Evolutionary conservation across 2,797 vertebrate genomes (phyloP), one percentile per base, ranked within the genome.

Genomic region (Pangasius sanitwongsei): DNA sequence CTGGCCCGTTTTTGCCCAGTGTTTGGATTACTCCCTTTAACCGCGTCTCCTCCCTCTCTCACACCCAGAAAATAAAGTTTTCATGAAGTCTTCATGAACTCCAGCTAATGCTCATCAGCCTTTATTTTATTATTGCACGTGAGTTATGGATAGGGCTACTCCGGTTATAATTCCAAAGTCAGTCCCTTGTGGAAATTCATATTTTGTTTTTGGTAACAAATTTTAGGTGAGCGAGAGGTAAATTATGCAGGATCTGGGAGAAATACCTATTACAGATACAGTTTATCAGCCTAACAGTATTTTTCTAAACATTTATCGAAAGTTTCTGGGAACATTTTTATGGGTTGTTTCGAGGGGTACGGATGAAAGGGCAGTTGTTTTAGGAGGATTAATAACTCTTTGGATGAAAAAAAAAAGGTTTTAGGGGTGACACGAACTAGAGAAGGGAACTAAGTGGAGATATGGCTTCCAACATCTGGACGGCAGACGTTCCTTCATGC

Each of bases 21-120:
- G 94, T 93, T 94, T 95, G 95, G 93, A 96, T 96, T 95, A 96
- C 95, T 95, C 95, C 94, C 91, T 94, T 94, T 70, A 95, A 96
- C 95, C 96, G 93, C 95, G 95, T 96, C 96, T 95, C 94, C 96
- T 96, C 96, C 95, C 96, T 94, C 93, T 94, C 87, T 95, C 92
- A 93, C 92, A 84, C 88, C 78, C 88, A 89, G 84, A 89, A 87
- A 75, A 87, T 59, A 88, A 84, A 90, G 83, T 86, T 75, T 87
- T 87, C 89, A 89, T 83, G 67, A 83, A 81, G 77, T 86, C 87
- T 87, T 82, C 69, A 81, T 87, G 88, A 89, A 89, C 87, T 87
- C 89, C 89, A 59, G 70, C 72, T 87, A 87, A 87, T 85, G 86
- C 59, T 82, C 80, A 84, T 87, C 80, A 89, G 41, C 31, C 55